Conservation (phyloP, 2,797 vertebrate genomes). For the Phaenicophaeus curvirostris region DNA sequence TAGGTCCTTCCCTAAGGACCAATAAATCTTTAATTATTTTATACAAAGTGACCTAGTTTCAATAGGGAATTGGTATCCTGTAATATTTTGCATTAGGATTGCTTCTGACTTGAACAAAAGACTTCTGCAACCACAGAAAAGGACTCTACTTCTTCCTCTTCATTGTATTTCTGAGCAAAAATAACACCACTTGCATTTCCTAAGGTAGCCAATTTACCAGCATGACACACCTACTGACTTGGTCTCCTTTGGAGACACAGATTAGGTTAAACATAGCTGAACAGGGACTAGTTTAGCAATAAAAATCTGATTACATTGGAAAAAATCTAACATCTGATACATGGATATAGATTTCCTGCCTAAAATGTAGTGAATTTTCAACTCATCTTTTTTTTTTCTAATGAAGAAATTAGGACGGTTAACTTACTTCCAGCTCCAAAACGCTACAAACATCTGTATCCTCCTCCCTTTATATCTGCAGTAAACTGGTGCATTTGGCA, state of each 20-base stretch:
- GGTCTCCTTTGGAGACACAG: not conserved
- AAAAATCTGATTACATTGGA: not conserved
- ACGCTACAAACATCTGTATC: not conserved
- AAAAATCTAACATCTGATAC: not conserved
- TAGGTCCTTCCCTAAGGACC: slow-evolving; percentile 19
- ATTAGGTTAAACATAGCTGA: not conserved
- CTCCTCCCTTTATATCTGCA: not conserved
- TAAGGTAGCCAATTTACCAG: not conserved
- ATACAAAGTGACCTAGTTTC: slow-evolving; percentile 51
- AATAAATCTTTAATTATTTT: slow-evolving; percentile 65
- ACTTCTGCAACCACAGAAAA: not conserved
- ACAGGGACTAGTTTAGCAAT: not conserved
- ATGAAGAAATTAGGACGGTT: not conserved
- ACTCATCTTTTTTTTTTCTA: not conserved
- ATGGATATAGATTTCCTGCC: accelerated
- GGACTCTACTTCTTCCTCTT: not conserved
- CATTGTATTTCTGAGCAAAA: not conserved
- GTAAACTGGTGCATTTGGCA: not conserved
- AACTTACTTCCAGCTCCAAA: not conserved
- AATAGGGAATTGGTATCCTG: not conserved
- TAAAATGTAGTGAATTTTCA: not conserved
- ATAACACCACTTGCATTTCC: not conserved
- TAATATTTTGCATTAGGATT: not conserved
- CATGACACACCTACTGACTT: not conserved
- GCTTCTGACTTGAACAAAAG: not conserved